phyloP scores from a whole-genome alignment of 2,888 invertebrate species.

The Hemaris fuciformis region DNA sequence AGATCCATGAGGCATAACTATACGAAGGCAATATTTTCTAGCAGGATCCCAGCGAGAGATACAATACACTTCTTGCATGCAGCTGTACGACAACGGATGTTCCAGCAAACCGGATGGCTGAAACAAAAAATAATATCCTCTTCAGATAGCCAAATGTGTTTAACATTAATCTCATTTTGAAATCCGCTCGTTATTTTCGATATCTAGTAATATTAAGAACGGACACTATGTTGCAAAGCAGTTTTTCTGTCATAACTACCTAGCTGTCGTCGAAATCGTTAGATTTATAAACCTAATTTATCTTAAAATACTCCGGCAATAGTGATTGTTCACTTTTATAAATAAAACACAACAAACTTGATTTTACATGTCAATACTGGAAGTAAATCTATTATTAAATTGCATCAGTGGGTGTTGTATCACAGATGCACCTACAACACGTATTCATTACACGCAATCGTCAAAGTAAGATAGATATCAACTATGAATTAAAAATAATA shows the following conservation, averaged over 20 bases:
- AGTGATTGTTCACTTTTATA: too few relatives aligned
- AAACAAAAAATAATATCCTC: constrained; percentile 41
- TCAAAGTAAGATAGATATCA: background rate
- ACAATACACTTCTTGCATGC: constrained; percentile 89
- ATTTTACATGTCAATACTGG: background rate
- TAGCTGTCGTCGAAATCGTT: too few relatives aligned
- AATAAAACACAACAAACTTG: background rate
- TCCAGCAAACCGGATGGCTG: constrained; percentile 85
- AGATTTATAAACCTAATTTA: too few relatives aligned
- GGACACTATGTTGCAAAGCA: too few relatives aligned
- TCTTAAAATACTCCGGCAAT: too few relatives aligned
- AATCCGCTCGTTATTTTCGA: background rate
- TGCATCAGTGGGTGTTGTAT: background rate
- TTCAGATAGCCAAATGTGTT: background rate
- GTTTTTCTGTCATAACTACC: too few relatives aligned
- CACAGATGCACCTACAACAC: background rate
- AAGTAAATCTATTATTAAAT: background rate
- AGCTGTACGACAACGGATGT: constrained; percentile 84
- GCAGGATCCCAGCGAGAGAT: constrained; percentile 89
- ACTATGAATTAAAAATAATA: background rate
- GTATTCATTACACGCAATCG: background rate
- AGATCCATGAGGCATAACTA: constrained; percentile 88
- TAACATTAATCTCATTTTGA: background rate
- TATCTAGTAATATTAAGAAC: too few relatives aligned
- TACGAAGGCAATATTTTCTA: constrained; percentile 89